These are phyloP conservation scores for Piprites chloris DNA, from an alignment of 2,113 vertebrate genomes.

Conservation along the genomic window DNA sequence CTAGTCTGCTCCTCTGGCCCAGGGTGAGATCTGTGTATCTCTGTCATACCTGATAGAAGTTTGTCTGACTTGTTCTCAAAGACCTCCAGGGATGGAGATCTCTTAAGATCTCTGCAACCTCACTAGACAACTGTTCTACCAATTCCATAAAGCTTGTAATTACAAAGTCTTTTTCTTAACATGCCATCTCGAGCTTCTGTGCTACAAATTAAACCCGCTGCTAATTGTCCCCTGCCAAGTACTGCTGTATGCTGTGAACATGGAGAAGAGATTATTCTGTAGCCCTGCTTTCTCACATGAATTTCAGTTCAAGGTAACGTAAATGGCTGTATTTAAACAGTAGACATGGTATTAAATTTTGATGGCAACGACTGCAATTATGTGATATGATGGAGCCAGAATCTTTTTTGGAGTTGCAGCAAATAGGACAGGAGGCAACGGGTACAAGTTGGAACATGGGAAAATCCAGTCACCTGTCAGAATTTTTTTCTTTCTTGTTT, in stretches of 20 bases:
- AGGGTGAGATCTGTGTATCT: slow-evolving; percentile 16
- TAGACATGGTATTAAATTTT: not conserved
- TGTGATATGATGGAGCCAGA: slow-evolving; percentile 12
- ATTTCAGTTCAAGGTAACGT: slow-evolving; percentile 11
- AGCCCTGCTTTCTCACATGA: not conserved
- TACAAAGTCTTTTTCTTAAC: not conserved
- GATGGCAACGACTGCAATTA: not conserved
- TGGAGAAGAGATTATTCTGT: not conserved
- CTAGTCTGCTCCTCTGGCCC: not conserved
- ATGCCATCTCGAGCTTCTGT: not conserved
- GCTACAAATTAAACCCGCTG: not conserved
- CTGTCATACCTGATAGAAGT: not conserved
- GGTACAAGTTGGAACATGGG: not conserved
- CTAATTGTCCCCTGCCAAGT: slow-evolving; percentile 7
- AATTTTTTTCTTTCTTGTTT: not conserved
- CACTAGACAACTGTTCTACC: slow-evolving; percentile 15
- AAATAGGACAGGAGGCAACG: not conserved
- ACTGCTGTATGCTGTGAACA: not conserved
- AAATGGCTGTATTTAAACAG: not conserved
- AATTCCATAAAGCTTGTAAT: slow-evolving; percentile 5
- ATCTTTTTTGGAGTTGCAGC: not conserved
- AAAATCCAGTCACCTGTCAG: not conserved
- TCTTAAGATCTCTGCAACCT: slow-evolving; percentile 14
- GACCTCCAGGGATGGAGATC: slow-evolving; percentile 12
- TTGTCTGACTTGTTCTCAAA: slow-evolving; percentile 21